phyloP scores from a whole-genome alignment of 2,113 vertebrate species.

The Ammodytes dubius region DNA sequence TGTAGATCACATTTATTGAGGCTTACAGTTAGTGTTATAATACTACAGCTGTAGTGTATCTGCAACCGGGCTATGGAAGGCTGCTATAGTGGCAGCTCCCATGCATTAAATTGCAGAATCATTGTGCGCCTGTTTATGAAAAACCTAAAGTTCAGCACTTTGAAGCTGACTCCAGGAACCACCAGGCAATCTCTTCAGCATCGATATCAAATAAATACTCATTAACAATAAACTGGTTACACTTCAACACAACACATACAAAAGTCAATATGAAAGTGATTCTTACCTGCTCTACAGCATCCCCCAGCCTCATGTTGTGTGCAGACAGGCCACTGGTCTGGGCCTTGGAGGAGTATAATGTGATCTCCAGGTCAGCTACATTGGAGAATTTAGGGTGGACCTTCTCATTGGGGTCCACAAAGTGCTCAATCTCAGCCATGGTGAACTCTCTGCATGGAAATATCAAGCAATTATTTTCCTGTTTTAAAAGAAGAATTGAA shows the following conservation, averaged over 20 bases:
- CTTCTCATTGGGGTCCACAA: constrained; percentile 97
- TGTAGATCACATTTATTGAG: not conserved
- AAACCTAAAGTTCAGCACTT: constrained; percentile 69
- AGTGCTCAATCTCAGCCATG: constrained; percentile 99
- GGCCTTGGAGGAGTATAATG: constrained; percentile 94
- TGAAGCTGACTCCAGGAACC: constrained; percentile 55
- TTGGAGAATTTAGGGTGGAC: constrained; percentile 93
- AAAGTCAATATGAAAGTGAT: not conserved
- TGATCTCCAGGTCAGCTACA: constrained; percentile 90
- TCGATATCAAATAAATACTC: not conserved
- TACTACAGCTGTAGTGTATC: not conserved
- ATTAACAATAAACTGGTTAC: not conserved
- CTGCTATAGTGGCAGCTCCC: constrained; percentile 64
- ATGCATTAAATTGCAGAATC: constrained; percentile 75
- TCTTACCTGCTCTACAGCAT: constrained; percentile 95
- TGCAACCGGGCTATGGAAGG: constrained; percentile 79
- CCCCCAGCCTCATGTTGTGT: constrained; percentile 90
- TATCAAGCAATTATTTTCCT: not conserved
- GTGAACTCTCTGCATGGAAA: constrained; percentile 93
- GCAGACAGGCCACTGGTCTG: constrained; percentile 97
- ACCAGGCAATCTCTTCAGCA: constrained; percentile 56
- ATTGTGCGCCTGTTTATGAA: constrained; percentile 73
- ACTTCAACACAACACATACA: not conserved
- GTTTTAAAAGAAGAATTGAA: not conserved
- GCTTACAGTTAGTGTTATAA: not conserved